Evolutionary conservation across 2,888 invertebrate species (phyloP), one percentile per base, ranked within the genome.

Genomic region (Spatulosminthurus flaviceps): DNA sequence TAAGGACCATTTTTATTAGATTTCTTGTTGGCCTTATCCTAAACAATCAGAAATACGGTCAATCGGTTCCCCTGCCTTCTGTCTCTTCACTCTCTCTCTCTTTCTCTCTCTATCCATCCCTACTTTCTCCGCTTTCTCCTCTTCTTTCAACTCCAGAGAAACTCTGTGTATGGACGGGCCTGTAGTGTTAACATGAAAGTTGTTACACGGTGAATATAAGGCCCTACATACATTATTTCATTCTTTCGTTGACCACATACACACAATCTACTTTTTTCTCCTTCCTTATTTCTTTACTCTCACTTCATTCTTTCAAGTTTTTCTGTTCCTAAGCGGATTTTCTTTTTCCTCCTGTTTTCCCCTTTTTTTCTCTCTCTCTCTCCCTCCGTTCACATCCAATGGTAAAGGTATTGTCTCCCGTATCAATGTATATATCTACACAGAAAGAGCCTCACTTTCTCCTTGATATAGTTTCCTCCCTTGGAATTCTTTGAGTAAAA

Each of bases 251-350:
- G 60, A 60, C 51, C 70, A 70, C 43, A 73, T 34, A 73, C 61
- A 73, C 42, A 73, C 73, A 73, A 73, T 73, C 61, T 60, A 73
- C 70, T 70, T 70, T 70, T 29, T n/a, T 21, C 34, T 21, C 28
- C 41, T 70, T 70, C 67, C 67, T 70, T 22, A 29, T 69, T 69
- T 69, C 69, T 29, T 69, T 69, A 26, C 69, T 28, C 69, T 69
- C 69, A 69, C 70, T 61, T 34, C 26, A 28, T 60, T 73, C 73
- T 73, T 73, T 60, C 60, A 22, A 34, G 67, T 22, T 69, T 51
- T 66, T 24, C 67, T 24, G 16, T 1, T 64, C 61, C 29, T 75
- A 64, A 64, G 64, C 26, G 64, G 64, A 64, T 75, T 64, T 73
- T 72, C 26, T 43, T 42, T 22, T 29, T n/a, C 28, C 42, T 42